Conservation (phyloP, 2,888 invertebrate genomes). For the Spatulosminthurus flaviceps region DNA sequence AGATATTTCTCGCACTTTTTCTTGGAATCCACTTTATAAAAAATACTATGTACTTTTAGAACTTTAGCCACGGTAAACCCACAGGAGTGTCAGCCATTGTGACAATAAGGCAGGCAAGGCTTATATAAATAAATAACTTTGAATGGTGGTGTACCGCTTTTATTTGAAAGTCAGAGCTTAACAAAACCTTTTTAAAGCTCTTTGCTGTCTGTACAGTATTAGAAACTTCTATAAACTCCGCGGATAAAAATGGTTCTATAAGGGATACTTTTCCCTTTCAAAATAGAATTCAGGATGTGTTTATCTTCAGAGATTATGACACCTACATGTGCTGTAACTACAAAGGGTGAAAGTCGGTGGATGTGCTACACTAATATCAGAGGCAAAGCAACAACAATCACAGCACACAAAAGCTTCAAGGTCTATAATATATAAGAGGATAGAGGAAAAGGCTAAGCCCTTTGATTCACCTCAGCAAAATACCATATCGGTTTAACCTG, state of each 20-base stretch:
- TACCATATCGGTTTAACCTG: no score
- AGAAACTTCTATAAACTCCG: neutral
- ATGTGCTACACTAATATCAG: no score
- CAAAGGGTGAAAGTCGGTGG: no score
- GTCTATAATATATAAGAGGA: neutral
- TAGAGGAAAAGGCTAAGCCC: constrained; percentile 12
- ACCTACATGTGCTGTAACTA: neutral
- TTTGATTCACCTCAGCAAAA: neutral
- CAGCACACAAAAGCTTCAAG: constrained; percentile 2
- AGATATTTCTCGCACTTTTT: neutral
- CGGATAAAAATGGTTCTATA: neutral
- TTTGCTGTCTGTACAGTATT: neutral
- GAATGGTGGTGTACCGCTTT: no score
- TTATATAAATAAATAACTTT: no score
- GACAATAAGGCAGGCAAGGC: no score
- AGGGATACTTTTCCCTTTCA: neutral
- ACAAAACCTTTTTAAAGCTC: no score
- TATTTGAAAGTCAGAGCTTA: no score
- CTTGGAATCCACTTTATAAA: no score
- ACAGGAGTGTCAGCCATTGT: no score
- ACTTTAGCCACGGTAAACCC: no score
- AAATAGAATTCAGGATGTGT: neutral
- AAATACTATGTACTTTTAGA: no score
- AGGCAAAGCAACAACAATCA: neutral
- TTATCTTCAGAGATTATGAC: constrained; percentile 14